These are phyloP conservation scores for Petrolisthes cinctipes DNA, from an alignment of 2,888 invertebrate species.

Conservation along the genomic window DNA sequence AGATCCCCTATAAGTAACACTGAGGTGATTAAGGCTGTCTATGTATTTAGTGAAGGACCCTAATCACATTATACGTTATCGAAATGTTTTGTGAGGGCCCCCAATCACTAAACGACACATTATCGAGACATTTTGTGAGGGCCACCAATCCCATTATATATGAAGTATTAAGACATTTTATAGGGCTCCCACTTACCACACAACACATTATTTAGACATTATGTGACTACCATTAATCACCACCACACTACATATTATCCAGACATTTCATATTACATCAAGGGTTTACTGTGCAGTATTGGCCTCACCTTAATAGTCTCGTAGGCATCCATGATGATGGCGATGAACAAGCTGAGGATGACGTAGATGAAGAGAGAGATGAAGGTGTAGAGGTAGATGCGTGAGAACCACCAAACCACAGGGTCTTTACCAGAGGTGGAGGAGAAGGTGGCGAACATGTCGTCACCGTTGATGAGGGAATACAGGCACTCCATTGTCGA, in stretches of 20 bases:
- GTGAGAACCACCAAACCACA: constrained; percentile 93
- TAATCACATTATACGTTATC: too few species aligned
- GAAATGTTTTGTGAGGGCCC: too few species aligned
- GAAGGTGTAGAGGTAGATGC: constrained; percentile 94
- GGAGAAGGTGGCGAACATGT: constrained; percentile 99
- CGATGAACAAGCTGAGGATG: constrained; percentile 95
- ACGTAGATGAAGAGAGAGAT: constrained; percentile 98
- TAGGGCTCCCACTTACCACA: too few species aligned
- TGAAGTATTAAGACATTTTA: too few species aligned
- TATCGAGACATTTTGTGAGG: too few species aligned
- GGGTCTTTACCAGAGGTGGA: constrained; percentile 88
- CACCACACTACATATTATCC: not conserved
- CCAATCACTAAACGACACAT: too few species aligned
- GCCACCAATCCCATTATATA: too few species aligned
- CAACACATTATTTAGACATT: not conserved
- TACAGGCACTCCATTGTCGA: constrained; percentile 97
- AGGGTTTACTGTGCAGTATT: not conserved
- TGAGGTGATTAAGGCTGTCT: too few species aligned
- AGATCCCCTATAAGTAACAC: too few species aligned
- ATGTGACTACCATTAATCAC: not conserved
- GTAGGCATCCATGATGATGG: constrained; percentile 99
- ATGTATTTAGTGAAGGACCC: too few species aligned
- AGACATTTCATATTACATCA: not conserved
- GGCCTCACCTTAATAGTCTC: constrained; percentile 87
- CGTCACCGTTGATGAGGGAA: constrained; percentile 97